Evolutionary conservation across 2,797 vertebrate species (phyloP), one percentile per base, ranked within the genome.

Genomic region (Merluccius polli): DNA sequence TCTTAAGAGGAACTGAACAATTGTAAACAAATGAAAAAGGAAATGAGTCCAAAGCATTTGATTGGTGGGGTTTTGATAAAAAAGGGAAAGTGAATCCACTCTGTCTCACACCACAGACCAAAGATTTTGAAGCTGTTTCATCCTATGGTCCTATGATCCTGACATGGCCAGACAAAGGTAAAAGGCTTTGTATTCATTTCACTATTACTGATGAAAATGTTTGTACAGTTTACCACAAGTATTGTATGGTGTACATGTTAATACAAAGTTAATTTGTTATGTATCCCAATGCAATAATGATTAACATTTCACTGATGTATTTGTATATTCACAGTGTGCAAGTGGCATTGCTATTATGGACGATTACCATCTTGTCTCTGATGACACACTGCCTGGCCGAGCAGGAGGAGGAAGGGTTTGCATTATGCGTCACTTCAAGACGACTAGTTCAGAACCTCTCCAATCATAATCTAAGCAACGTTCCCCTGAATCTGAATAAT

Each of bases 401-500:
- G 59, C 24, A 27, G 59, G 8, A 27, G 0, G 59, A 27, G 1
- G 59, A 16, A 24, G 80, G 67, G 18, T 41, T 81, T 11, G 73
- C 83, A 35, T 41, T 84, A 31, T 93, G 91, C 36, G 80, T 85
- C 31, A 88, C 80, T 33, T 78, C 73, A 1, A 79, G 73, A 29
- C 65, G 70, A 27, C 38, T 75, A 9, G 70, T 76, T 16, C 78
- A 84, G 69, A 83, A 92, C 75, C 38, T 89, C 15, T 90, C 85
- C 1, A 3, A 85, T 59, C 76, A 78, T 27, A 89, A 89, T 11
- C 73, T 90, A 36, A 87, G 71, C 21, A 52, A 24, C 0, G 80
- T 93, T 68, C 90, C 91, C 7, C 33, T 67, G 8, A 29, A 85
- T 79, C 75, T 93, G 36, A 75, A 87, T 8, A 38, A 32, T 0